Percentiles rank a stretch among this genome's conserved stretches.
These are phyloP conservation scores for Notothenia rossii DNA, from an alignment of 2,113 vertebrate species.

Conservation along the genomic window DNA sequence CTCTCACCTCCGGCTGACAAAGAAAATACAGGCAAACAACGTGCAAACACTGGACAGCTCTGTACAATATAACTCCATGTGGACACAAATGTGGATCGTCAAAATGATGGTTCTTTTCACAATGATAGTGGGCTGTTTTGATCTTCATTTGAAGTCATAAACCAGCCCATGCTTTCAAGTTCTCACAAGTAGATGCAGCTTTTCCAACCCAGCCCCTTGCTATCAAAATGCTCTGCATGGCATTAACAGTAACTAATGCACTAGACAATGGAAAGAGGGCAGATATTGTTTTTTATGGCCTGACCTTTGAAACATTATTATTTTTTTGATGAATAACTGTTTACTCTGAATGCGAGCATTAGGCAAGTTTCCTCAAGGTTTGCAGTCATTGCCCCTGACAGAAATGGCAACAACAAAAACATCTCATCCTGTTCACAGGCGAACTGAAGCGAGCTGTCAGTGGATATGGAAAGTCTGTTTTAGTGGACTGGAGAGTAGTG, in stretches of 20 bases:
- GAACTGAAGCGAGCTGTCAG: conserved; percentile 64
- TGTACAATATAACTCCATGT: conserved; percentile 51
- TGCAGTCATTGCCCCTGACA: conserved; percentile 62
- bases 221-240: conserved; percentile 68
- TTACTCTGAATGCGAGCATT: conserved; percentile 78
- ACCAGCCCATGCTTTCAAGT: conserved; percentile 15
- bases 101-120: conserved; percentile 24
- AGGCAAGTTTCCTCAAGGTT: conserved; percentile 75
- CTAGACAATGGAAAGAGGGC: conserved; percentile 76
- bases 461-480: conserved; percentile 67
- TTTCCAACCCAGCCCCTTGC: conserved; percentile 25
- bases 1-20: conserved; percentile 79
- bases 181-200: conserved; percentile 16
- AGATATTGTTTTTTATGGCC: conserved; percentile 87
- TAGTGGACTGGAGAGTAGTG: conserved; percentile 71
- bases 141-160: conserved; percentile 53
- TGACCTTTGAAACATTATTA: conserved; percentile 88
- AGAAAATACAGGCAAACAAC: conserved; percentile 82
- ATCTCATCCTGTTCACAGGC: conserved; percentile 54
- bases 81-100: conserved; percentile 42
- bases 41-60: conserved; percentile 75
- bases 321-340: conserved; percentile 86
- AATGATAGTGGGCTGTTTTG: conserved; percentile 45
- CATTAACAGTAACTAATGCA: conserved; percentile 79
- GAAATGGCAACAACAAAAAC: conserved; percentile 69